Conservation (phyloP, 2,113 vertebrate species). For the Entomyzon cyanotis region DNA sequence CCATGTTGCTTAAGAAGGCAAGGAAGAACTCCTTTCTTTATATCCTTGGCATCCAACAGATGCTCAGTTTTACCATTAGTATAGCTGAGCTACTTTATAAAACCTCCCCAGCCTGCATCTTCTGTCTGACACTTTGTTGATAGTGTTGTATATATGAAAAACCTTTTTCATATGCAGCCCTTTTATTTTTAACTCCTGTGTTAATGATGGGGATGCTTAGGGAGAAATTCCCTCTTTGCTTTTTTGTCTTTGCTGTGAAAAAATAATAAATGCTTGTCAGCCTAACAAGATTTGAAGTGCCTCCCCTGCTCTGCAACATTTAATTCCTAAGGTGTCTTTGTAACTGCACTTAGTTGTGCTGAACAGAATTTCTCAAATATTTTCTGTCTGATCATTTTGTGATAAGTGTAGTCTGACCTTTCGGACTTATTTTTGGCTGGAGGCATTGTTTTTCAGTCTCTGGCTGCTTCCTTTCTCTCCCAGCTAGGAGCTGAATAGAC, state of each 20-base stretch:
- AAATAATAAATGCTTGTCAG: background rate
- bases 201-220: background rate
- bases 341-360: background rate
- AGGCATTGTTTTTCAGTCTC: background rate
- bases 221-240: background rate
- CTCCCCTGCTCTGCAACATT: background rate
- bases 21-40: background rate
- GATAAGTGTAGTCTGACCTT: background rate
- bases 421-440: background rate
- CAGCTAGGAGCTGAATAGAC: background rate
- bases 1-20: background rate
- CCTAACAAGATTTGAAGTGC: background rate
- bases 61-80: background rate
- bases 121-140: background rate
- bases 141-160: background rate
- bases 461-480: background rate
- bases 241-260: slow-evolving; percentile 1
- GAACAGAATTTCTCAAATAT: background rate
- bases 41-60: background rate
- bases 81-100: background rate
- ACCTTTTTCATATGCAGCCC: background rate
- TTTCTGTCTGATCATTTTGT: background rate
- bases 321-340: background rate
- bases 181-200: slow-evolving; percentile 6
- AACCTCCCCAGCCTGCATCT: background rate